Evolutionary conservation across 30 jellyfish, hydroid and myxozoan genomes (phyloP), one percentile per base, ranked within the genome.

Genomic region (Aurelia sp.): DNA sequence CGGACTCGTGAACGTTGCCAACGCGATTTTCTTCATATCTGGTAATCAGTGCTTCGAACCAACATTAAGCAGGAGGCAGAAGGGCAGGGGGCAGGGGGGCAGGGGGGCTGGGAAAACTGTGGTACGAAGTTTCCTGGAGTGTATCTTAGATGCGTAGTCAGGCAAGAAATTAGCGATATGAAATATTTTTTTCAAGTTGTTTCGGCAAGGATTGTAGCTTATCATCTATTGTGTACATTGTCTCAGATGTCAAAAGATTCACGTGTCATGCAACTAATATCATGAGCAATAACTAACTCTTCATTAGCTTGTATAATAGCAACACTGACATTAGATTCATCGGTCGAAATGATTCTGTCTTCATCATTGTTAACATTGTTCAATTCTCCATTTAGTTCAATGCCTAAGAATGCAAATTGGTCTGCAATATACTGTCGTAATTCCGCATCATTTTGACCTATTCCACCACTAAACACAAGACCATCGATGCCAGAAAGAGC

Each of bases 391-490:
- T 86, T 89, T 44, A 86, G 10, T 58, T 65, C 73, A 20, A 86
- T 37, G 22, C 95, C 95, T 58, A 86, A 84, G 53, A 68, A 75
- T 8, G 84, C 48, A 22, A 86, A 62, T 48, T 68, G 89, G 11
- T 86, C 71, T 16, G 62, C 95, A 11, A 86, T 74, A 19, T 64
- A 78, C 44, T 40, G 58, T 55, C 97, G 86, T 33, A 91, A 30
- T 41, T n/a, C 37, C 18, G 96, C 44, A 63, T 71, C 74, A 66
- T 91, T 91, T 62, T 91, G 96, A 2, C 97, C 97, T 21, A 91
- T 64, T 18, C 97, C 97, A 41, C 96, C 97, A 37, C 96, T 91
- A 75, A 91, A 91, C 18, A 91, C 91, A 17, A 91, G 78, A 10
- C 92, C 96, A 50, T 91, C 97, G 9, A 86, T 13, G 58, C 97